Evolutionary conservation across 2,113 vertebrate genomes (phyloP).

Genomic region (Mus pahari): DNA sequence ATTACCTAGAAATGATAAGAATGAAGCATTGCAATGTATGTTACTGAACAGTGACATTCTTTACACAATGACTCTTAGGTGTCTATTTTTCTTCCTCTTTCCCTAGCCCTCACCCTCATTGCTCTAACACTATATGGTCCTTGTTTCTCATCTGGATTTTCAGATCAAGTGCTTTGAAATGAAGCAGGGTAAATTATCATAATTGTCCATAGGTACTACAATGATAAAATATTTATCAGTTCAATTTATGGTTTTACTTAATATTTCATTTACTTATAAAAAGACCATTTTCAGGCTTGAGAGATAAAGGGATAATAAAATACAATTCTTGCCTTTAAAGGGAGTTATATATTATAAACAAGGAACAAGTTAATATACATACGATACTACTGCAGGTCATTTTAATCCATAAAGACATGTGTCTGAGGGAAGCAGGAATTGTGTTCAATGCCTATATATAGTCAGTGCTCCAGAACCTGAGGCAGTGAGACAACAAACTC

Average conservation of each 20-base stretch:
- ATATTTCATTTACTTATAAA: neutral
- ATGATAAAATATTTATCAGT: neutral
- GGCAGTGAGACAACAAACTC: neutral
- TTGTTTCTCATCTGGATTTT: neutral
- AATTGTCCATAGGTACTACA: neutral
- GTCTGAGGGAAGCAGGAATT: neutral
- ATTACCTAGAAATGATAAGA: neutral
- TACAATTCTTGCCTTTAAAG: constrained; percentile 15
- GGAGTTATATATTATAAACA: neutral
- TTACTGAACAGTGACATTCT: neutral
- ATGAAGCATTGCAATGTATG: neutral
- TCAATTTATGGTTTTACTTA: neutral
- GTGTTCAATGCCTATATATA: neutral
- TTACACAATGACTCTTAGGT: neutral
- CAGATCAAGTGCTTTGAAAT: neutral
- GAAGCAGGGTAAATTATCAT: neutral
- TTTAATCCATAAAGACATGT: neutral
- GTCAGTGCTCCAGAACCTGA: neutral
- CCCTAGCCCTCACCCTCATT: neutral
- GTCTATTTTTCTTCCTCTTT: neutral
- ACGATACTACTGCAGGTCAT: neutral
- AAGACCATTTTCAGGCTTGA: neutral
- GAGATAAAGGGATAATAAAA: constrained; percentile 13
- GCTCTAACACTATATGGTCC: neutral
- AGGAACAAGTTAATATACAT: neutral